Evolutionary conservation across 2,888 invertebrate genomes (phyloP), one percentile per base, ranked within the genome.

Genomic region (Dolomedes plantarius): DNA sequence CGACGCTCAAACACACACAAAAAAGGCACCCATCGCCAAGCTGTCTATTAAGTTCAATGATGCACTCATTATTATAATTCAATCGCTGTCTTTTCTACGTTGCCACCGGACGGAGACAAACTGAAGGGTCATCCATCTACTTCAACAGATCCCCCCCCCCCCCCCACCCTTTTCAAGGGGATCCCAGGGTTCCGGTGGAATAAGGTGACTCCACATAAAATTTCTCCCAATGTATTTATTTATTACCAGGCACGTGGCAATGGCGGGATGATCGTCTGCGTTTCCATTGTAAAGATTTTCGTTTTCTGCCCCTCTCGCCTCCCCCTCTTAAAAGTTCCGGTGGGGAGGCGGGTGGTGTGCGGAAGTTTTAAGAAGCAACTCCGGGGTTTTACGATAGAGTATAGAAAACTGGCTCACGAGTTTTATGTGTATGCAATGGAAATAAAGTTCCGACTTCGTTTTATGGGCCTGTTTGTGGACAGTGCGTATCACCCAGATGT

Each of bases 101-200:
- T 85, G 83, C 77, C 77, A 85, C 72, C 83, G 73, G 77, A 85
- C 72, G 77, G 71, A 73, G 81, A 81, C 81, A 81, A 81, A 78
- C 56, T 85, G 83, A 85, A 85, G 83, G 83, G 83, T 85, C 83
- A 85, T 85, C 83, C 83, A 85, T 85, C 83, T 85, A 85, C 83
- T 85, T 85, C 83, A 85, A 73, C 71, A 72, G 31, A 69, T 28
- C 67, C 56, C 72, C 83, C 67, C 65, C 64, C 6, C 65, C 31
- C 32, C 32, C 67, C 56, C 72, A 83, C 67, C 65, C 64, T 6
- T 65, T 31, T 32, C 32, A 29, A 39, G 69, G 28, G 31, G 65
- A 31, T 46, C 67, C 39, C 31, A 28, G 64, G 69, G 83, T 85
- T 85, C 83, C 83, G 77, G 77, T 71, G 68, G 67, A 74, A 71